A percentile compares a stretch with the other conserved stretches of the same genome.
phyloP scores from a whole-genome alignment of 2,113 vertebrate species.

The Clarias magur region DNA sequence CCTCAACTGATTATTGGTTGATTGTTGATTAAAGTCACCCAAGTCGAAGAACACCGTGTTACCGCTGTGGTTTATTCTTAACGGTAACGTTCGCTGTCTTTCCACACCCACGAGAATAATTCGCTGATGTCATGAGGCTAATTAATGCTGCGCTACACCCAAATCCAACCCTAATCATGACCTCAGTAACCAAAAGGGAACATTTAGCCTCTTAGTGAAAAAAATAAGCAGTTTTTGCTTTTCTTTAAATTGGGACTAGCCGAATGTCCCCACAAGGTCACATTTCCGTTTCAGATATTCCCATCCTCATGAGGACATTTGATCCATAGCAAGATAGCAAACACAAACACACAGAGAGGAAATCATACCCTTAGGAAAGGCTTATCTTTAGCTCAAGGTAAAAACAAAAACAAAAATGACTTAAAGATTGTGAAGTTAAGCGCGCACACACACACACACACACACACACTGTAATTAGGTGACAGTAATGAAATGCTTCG shows the following conservation, averaged over 20 bases:
- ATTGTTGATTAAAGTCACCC: slow-evolving; percentile 31
- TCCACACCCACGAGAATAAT: not conserved
- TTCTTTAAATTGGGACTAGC: no score
- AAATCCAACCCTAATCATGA: not conserved
- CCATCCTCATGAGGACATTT: not conserved
- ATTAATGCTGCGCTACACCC: not conserved
- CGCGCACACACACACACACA: not conserved
- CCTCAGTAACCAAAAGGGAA: not conserved
- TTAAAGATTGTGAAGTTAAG: not conserved
- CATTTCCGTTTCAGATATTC: not conserved
- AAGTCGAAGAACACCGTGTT: not conserved
- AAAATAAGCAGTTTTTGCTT: not conserved
- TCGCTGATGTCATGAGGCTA: not conserved
- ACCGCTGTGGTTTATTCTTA: not conserved
- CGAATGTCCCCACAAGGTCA: not conserved
- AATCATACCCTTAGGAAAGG: not conserved
- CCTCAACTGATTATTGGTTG: slow-evolving; percentile 27
- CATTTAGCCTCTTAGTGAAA: not conserved
- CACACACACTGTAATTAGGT: slow-evolving; percentile 57
- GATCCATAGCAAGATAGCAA: not conserved
- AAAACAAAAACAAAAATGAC: not conserved
- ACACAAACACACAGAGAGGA: not conserved
- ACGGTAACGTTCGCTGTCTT: not conserved
- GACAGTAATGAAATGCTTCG: slow-evolving; percentile 71
- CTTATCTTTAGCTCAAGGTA: not conserved